phyloP scores from a whole-genome alignment of 2,888 invertebrate species.

The Nymphalis urticae region DNA sequence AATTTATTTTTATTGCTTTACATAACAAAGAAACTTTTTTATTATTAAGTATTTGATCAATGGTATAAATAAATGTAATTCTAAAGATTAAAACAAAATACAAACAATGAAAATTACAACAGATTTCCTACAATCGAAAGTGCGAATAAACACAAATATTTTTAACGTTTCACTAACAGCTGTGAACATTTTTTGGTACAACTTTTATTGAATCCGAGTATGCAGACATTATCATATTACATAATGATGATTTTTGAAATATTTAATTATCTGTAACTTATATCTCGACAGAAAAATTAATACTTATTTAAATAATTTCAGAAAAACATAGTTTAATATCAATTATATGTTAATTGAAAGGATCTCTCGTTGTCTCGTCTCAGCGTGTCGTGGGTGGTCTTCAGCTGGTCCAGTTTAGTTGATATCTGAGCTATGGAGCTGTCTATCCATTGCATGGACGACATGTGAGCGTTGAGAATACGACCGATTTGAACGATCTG shows the following conservation, averaged over 20 bases:
- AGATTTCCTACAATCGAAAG: no score
- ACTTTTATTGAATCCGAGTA: no score
- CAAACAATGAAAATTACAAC: no score
- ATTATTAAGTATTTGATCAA: not conserved
- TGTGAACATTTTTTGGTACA: no score
- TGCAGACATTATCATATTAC: no score
- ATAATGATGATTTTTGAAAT: no score
- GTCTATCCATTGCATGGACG: constrained; percentile 97
- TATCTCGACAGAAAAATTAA: not conserved
- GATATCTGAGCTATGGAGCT: constrained; percentile 89
- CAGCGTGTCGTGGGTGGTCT: constrained; percentile 89
- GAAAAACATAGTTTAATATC: constrained; percentile 29
- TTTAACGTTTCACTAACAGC: no score
- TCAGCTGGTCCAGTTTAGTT: constrained; percentile 90
- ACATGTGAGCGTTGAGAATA: constrained; percentile 97
- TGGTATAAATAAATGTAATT: no score
- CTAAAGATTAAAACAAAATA: no score
- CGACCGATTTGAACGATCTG: constrained; percentile 95
- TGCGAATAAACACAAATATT: no score
- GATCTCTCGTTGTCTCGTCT: constrained; percentile 88
- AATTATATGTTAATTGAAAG: constrained; percentile 84
- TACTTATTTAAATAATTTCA: not conserved
- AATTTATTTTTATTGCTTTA: constrained; percentile 2
- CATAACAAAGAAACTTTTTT: no score
- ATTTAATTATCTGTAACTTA: no score